A percentile compares a stretch with the other conserved stretches of the same genome.
phyloP scores from a whole-genome alignment of 2,888 invertebrate genomes.

The Melanargia galathea region DNA sequence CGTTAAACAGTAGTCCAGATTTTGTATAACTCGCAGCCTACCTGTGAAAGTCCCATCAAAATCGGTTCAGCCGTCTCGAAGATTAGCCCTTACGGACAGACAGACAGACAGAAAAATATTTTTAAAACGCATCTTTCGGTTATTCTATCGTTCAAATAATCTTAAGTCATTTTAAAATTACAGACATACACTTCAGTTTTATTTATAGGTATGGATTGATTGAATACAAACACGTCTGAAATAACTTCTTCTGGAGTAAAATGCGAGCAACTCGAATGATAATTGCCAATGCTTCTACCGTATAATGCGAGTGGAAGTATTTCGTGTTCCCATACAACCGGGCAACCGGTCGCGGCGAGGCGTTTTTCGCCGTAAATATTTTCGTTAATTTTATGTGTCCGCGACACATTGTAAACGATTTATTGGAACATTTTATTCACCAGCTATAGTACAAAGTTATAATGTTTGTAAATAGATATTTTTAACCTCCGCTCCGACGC shows the following conservation, averaged over 20 bases:
- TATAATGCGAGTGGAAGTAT: slow-evolving; percentile 26
- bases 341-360: slow-evolving; percentile 25
- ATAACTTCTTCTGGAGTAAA: slow-evolving; percentile 15
- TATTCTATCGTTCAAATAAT: too few relatives aligned
- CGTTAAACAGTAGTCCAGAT: too few relatives aligned
- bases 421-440: slow-evolving; percentile 25
- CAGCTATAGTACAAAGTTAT: neutral
- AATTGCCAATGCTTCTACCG: slow-evolving; percentile 21
- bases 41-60: too few relatives aligned
- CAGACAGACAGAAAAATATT: too few relatives aligned
- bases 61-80: too few relatives aligned
- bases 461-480: neutral
- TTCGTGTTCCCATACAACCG: slow-evolving; percentile 30
- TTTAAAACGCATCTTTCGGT: too few relatives aligned
- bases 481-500: too few relatives aligned
- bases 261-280: slow-evolving; percentile 11
- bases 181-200: too few relatives aligned
- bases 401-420: slow-evolving; percentile 27
- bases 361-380: slow-evolving; percentile 32
- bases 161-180: too few relatives aligned
- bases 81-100: too few relatives aligned
- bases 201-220: too few relatives aligned
- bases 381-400: slow-evolving; percentile 34
- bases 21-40: too few relatives aligned
- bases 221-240: neutral